phyloP scores from a whole-genome alignment of 2,113 vertebrate genomes.

The Cynocephalus volans region DNA sequence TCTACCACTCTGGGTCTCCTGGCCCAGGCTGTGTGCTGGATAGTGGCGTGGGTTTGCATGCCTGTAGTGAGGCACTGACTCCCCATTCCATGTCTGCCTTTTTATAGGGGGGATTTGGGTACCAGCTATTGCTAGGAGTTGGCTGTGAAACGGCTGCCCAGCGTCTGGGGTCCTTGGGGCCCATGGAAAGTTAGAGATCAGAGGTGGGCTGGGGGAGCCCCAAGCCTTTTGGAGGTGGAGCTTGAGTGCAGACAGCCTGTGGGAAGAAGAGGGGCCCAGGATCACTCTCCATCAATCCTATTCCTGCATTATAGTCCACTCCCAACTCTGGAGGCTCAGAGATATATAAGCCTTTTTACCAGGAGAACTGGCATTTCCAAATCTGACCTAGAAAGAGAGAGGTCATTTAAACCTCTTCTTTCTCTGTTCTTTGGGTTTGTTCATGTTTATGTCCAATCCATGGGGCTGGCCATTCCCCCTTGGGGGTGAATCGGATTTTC shows the following conservation, averaged over 20 bases:
- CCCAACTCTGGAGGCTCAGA: neutral
- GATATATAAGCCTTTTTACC: neutral
- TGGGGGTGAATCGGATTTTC: neutral
- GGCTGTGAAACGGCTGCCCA: neutral
- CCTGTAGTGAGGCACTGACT: neutral
- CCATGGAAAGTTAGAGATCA: neutral
- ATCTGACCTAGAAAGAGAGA: neutral
- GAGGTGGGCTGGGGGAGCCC: neutral
- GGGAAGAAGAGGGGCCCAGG: neutral
- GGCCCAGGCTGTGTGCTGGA: neutral
- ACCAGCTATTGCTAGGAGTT: neutral
- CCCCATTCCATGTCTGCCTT: neutral
- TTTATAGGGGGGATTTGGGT: neutral
- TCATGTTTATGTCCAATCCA: neutral
- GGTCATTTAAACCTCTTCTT: neutral
- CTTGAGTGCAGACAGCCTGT: accelerated
- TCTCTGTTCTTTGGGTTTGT: neutral
- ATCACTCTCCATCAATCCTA: neutral
- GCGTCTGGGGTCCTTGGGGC: too few relatives aligned
- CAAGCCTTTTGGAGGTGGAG: neutral
- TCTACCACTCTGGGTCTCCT: neutral
- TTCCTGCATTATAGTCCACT: neutral
- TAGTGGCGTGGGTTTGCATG: neutral
- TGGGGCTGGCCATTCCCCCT: neutral
- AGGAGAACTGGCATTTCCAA: neutral